Percentiles rank a stretch among this genome's conserved stretches.
Conservation (phyloP, 2,113 vertebrate species). For the Crotalus viridis region DNA sequence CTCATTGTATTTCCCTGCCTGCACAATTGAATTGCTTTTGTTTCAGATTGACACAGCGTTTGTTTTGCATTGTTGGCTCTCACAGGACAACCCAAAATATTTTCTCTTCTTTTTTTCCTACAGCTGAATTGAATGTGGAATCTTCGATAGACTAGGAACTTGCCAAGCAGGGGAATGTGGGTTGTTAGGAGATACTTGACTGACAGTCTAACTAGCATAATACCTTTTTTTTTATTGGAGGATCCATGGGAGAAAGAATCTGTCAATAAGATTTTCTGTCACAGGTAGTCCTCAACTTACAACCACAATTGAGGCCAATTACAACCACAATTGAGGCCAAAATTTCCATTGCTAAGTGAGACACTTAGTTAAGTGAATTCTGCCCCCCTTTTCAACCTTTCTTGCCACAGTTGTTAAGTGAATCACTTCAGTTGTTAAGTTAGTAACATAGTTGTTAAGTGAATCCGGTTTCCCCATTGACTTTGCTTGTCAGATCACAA, state of each 20-base stretch:
- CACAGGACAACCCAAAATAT: neutral
- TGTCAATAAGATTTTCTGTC: neutral
- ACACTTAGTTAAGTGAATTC: neutral
- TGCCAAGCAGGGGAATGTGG: neutral
- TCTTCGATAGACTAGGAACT: neutral
- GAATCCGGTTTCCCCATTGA: neutral
- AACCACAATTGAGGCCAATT: neutral
- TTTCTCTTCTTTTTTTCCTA: neutral
- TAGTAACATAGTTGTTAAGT: neutral
- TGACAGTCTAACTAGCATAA: neutral
- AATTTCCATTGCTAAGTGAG: neutral
- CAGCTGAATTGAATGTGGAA: neutral
- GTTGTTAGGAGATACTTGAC: neutral
- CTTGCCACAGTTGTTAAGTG: neutral
- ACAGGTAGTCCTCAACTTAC: neutral
- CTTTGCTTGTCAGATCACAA: neutral
- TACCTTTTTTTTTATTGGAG: neutral
- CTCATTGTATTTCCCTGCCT: neutral
- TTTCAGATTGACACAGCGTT: neutral
- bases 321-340: neutral
- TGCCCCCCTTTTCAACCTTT: neutral
- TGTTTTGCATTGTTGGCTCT: neutral
- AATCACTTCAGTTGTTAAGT: neutral
- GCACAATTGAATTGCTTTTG: neutral
- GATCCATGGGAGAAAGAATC: neutral